Percentiles rank a stretch among this genome's conserved stretches.
Evolutionary conservation across 2,888 invertebrate species (phyloP).

Genomic region (Anarsia innoxiella): DNA sequence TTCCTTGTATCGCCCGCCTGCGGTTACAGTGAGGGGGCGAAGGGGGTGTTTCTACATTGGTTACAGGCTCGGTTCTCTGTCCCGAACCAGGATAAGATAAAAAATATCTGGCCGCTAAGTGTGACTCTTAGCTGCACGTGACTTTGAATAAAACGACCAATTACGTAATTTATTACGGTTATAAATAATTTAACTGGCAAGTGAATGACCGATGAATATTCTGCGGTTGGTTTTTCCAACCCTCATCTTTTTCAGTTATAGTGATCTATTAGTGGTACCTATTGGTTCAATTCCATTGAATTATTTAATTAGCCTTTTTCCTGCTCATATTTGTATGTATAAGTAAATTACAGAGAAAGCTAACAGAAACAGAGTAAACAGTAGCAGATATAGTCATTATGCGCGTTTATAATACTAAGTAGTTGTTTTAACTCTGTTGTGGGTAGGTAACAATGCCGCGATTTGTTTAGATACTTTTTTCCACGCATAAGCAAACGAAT

Average conservation of each 20-base stretch:
- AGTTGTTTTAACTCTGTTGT: slow-evolving; percentile 47
- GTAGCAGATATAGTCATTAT: too few relatives aligned
- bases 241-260: too few relatives aligned
- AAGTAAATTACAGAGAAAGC: too few relatives aligned
- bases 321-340: too few relatives aligned
- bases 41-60: slow-evolving; percentile 36
- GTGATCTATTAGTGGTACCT: too few relatives aligned
- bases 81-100: slow-evolving; percentile 69
- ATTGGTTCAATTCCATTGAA: too few relatives aligned
- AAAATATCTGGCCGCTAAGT: slow-evolving; percentile 52
- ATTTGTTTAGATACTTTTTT: slow-evolving; percentile 73
- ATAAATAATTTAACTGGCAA: slow-evolving; percentile 6
- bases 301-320: too few relatives aligned
- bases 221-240: slow-evolving; percentile 4
- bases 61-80: slow-evolving; percentile 46
- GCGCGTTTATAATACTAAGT: slow-evolving; percentile 26
- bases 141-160: slow-evolving; percentile 27
- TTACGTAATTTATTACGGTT: slow-evolving; percentile 16
- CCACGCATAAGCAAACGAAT: slow-evolving; percentile 66
- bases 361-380: too few relatives aligned
- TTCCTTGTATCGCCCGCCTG: slow-evolving; percentile 23
- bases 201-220: slow-evolving; percentile 12
- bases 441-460: slow-evolving; percentile 65
- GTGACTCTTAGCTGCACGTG: slow-evolving; percentile 39
- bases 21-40: background rate